These are phyloP conservation scores for Dromiciops gliroides DNA, from an alignment of 2,113 vertebrate genomes.

Conservation along the genomic window DNA sequence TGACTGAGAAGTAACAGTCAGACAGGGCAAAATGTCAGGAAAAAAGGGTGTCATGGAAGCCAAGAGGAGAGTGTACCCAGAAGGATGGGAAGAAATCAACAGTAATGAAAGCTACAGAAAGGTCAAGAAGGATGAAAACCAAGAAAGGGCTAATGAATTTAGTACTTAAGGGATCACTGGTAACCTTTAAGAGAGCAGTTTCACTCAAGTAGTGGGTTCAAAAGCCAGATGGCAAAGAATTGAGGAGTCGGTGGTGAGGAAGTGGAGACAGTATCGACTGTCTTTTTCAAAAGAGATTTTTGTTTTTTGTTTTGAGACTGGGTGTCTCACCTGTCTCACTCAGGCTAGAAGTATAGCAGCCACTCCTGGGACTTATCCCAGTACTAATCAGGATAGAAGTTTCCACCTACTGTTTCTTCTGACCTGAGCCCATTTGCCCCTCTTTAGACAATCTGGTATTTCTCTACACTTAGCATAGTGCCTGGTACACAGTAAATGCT, in stretches of 20 bases:
- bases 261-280: background rate
- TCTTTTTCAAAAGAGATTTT: background rate
- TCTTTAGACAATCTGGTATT: background rate
- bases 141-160: background rate
- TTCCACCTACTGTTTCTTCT: background rate
- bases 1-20: background rate
- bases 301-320: background rate
- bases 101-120: background rate
- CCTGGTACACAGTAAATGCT: background rate
- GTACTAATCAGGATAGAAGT: background rate
- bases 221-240: background rate
- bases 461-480: background rate
- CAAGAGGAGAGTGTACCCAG: background rate
- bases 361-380: background rate
- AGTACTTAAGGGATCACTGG: background rate
- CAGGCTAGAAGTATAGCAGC: background rate
- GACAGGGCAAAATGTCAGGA: background rate
- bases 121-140: background rate
- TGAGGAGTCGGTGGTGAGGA: background rate
- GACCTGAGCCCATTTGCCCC: background rate
- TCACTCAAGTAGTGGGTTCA: background rate
- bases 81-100: background rate
- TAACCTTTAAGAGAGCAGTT: background rate
- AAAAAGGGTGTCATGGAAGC: background rate
- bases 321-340: background rate